These are phyloP conservation scores for Pogona vitticeps DNA, from an alignment of 2,113 vertebrate species.

Conservation along the genomic window DNA sequence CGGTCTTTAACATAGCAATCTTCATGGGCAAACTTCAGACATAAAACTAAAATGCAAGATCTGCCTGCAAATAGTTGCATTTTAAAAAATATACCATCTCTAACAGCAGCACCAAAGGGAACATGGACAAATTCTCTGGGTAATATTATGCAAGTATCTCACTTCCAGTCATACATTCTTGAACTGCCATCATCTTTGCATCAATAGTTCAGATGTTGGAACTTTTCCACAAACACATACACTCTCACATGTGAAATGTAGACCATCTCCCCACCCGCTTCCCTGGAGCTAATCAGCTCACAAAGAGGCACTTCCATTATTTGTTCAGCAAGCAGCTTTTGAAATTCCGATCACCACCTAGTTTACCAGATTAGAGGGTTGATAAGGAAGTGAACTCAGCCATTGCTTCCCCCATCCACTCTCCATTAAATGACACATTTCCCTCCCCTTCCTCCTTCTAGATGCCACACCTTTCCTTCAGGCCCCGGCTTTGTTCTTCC, in stretches of 20 bases:
- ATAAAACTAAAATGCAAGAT: neutral
- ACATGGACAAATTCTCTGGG: neutral
- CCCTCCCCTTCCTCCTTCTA: constrained; percentile 34
- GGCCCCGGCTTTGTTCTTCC: constrained; percentile 49
- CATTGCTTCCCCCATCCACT: constrained; percentile 9
- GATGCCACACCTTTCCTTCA: constrained; percentile 55
- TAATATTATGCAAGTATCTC: neutral
- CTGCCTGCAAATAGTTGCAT: neutral
- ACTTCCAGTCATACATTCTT: neutral
- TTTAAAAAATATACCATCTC: neutral
- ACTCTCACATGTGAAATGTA: neutral
- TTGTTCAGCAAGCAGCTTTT: constrained; percentile 32
- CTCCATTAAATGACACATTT: neutral
- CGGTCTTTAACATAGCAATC: neutral
- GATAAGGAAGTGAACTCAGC: neutral
- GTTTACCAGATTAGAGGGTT: neutral
- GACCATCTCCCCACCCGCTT: neutral
- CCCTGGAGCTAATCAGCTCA: rapidly evolving
- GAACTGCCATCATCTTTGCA: neutral
- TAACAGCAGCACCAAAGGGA: neutral
- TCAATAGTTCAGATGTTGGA: neutral
- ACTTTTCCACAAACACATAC: neutral
- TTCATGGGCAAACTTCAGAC: neutral
- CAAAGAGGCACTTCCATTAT: neutral
- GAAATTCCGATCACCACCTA: neutral